Evolutionary conservation across 2,113 vertebrate species (phyloP).

Genomic region (Gasterosteus nipponicus): DNA sequence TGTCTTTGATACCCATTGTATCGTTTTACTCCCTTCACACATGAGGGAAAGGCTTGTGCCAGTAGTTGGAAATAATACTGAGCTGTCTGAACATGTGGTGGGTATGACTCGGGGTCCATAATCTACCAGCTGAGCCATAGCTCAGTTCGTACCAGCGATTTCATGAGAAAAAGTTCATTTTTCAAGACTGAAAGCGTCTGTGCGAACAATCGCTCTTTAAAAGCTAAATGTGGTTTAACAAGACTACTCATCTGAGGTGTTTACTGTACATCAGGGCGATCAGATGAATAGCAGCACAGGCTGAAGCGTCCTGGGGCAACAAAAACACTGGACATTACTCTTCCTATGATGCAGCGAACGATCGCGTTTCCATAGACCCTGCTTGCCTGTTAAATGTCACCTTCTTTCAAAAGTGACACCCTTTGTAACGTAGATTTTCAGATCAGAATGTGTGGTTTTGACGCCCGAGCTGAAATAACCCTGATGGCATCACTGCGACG

Average conservation of each 20-base stretch:
- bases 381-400: neutral
- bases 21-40: constrained; percentile 24
- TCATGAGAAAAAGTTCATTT: neutral
- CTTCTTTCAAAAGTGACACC: neutral
- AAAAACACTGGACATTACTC: neutral
- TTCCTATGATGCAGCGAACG: constrained; percentile 25
- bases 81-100: neutral
- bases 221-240: neutral
- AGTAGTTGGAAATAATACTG: constrained; percentile 6
- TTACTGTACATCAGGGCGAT: constrained; percentile 10
- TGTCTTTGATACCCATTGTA: neutral
- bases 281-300: constrained; percentile 4
- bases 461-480: neutral
- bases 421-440: neutral
- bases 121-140: neutral
- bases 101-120: neutral
- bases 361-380: neutral
- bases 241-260: neutral
- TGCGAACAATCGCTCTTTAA: neutral
- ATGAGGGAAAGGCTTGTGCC: neutral
- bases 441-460: neutral
- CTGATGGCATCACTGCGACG: neutral
- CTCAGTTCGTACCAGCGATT: constrained; percentile 10
- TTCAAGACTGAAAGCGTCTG: neutral
- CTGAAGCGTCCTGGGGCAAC: neutral